Base-by-base conservation (phyloP, 2,113 vertebrate genomes). In the Recurvirostra avosetta region DNA sequence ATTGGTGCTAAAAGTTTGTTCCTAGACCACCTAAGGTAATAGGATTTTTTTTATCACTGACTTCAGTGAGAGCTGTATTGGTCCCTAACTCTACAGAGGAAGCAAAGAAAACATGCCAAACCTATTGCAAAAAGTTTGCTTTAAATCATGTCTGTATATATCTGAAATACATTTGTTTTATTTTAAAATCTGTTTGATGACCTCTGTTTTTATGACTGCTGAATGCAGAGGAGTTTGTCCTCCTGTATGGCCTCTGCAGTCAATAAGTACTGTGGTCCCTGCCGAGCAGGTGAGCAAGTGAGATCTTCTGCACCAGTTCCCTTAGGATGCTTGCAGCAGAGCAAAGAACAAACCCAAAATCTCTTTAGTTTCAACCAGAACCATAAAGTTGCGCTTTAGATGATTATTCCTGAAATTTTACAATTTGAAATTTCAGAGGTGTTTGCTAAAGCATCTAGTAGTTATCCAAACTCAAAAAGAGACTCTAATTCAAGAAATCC, bases 221-320 rank as follows among this genome's bases (percentile, higher is more conserved):
- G 40, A 75, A 38, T 25, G 25, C 21, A 52, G 30, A 66, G 43
- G 29, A 80, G 6, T 81, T 87, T 68, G 45, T 65, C 14, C 25
- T 77, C 21, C 65, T 81, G 9, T 6, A 3, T 8, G 29, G 13
- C n/a, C 18, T 62, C n/a, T 84, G 43, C 27, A 80, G 21, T 66
- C 14, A n/a, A 0, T n/a, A 25, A 73, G 11, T n/a, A 13, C n/a
- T 58, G 15, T 55, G 56, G 9, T 67, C 11, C 5, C 52, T 5
- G 3, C 29, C 9, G 18, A 36, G 86, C 32, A 71, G 47, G 20
- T 22, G 21, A 40, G 18, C 36, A 79, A 20, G n/a, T 68, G 63
- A 83, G 59, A 50, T 15, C 67, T 50, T 23, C 12, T 88, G 12
- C 34, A 71, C 12, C n/a, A 62, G 8, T 21, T 77, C 36, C 43